A percentile compares a stretch with the other conserved stretches of the same genome.
These are phyloP conservation scores for Formica selysi DNA, from an alignment of 1,140 invertebrate species.

Conservation along the genomic window DNA sequence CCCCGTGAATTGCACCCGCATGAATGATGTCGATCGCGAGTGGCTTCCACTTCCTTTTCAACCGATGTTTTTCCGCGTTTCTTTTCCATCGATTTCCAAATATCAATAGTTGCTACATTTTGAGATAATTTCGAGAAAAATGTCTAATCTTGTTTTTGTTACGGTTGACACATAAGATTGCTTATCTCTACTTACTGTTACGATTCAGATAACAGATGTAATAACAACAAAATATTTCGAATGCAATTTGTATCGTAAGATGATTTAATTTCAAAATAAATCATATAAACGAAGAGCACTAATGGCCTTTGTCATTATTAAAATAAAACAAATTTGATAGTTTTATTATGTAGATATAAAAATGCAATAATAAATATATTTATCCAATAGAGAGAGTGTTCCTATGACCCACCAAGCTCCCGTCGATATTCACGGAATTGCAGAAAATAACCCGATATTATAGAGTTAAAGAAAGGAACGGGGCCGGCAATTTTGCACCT, in stretches of 20 bases:
- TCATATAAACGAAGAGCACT: background rate
- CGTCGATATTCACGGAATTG: background rate
- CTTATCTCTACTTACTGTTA: constrained; percentile 18
- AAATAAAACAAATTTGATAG: background rate
- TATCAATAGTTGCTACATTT: background rate
- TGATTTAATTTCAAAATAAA: background rate
- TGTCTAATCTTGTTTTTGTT: background rate
- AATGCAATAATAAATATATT: background rate
- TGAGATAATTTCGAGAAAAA: constrained; percentile 22
- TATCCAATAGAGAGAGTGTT: too few relatives aligned
- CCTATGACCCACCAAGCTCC: background rate
- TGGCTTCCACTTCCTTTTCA: background rate
- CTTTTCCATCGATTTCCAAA: background rate
- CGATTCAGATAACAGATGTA: constrained; percentile 8
- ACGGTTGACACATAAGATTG: constrained; percentile 16
- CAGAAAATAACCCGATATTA: constrained; percentile 12
- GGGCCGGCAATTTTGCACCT: constrained; percentile 18
- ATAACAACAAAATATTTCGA: background rate
- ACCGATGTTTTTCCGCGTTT: background rate
- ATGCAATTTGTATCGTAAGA: background rate
- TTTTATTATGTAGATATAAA: background rate
- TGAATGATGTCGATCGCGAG: background rate
- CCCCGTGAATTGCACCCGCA: constrained; percentile 1
- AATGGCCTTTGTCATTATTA: background rate
- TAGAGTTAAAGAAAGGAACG: constrained; percentile 19